Base-by-base conservation (phyloP, 2,797 vertebrate species). In the Neostethus bicornis region DNA sequence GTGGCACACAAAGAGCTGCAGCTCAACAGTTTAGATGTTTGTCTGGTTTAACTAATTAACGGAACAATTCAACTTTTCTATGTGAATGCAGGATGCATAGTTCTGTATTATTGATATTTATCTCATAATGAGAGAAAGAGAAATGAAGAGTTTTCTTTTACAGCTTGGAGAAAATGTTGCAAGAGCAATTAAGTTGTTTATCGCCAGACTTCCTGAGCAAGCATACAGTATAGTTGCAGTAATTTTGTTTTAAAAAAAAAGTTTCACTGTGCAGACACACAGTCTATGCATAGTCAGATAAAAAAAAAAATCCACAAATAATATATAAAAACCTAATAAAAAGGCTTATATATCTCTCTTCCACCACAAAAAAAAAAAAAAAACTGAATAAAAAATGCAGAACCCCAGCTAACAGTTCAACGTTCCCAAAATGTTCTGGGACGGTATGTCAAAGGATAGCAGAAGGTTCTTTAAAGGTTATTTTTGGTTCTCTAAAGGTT, bases 161-260 rank as follows among this genome's bases (percentile, higher is more conserved):
- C 7, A 16, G 19, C 32, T 37, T 26, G 8, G n/a, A 45, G 51
- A 37, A 17, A 28, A 61, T 54, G 34, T 52, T 39, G 19, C 50
- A 20, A 21, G 26, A 48, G 37, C 4, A 24, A 23, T 35, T 47
- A 5, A 2, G 2, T n/a, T 25, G 3, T 42, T 29, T 45, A 42
- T 56, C 57, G 28, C 35, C 14, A 37, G 16, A 37, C 35, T 62
- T 66, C 26, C 25, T 35, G 41, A 47, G 57, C 32, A 45, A 58
- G 69, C 53, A 3, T 28, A 21, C 14, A 59, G 53, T 11, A 7
- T 42, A 28, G 47, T 23, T 34, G 29, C 12, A 47, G 20, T 10
- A 47, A 26, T 63, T 63, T 34, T 31, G n/a, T 49, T 34, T n/a
- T n/a, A n/a, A n/a, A n/a, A n/a, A n/a, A 10, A 31, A 54, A 9